These are phyloP conservation scores for Neotoma lepida DNA, from an alignment of 2,113 vertebrate genomes.

Conservation along the genomic window DNA sequence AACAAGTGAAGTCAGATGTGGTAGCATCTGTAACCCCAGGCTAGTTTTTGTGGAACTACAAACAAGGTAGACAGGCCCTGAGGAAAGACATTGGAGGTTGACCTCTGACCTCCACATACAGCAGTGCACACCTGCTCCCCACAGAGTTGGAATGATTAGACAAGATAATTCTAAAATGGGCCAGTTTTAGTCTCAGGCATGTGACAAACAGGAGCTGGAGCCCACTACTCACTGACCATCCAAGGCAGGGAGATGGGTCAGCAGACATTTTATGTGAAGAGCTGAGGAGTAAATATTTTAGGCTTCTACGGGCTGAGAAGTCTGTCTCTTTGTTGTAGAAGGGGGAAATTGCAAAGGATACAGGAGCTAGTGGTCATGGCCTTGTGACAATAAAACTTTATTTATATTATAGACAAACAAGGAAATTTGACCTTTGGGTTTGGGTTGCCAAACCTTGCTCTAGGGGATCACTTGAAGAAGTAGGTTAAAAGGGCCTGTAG, in stretches of 20 bases:
- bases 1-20: not conserved
- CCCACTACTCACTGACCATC: not conserved
- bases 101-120: not conserved
- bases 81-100: not conserved
- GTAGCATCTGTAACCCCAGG: not conserved
- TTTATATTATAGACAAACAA: not conserved
- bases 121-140: not conserved
- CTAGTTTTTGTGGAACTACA: not conserved
- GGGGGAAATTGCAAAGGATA: not conserved
- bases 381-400: conserved; percentile 68
- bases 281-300: not conserved
- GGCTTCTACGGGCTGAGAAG: not conserved
- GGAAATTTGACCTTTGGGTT: not conserved
- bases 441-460: not conserved
- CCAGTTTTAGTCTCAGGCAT: not conserved
- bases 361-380: not conserved
- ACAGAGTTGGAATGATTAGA: not conserved
- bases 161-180: not conserved
- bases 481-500: not conserved
- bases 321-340: not conserved
- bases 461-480: not conserved
- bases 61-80: not conserved
- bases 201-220: not conserved
- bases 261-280: not conserved
- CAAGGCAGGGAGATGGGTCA: not conserved